Evolutionary conservation across 2,113 vertebrate genomes (phyloP), one percentile per base, ranked within the genome.

Genomic region (Pomatostomus ruficeps): DNA sequence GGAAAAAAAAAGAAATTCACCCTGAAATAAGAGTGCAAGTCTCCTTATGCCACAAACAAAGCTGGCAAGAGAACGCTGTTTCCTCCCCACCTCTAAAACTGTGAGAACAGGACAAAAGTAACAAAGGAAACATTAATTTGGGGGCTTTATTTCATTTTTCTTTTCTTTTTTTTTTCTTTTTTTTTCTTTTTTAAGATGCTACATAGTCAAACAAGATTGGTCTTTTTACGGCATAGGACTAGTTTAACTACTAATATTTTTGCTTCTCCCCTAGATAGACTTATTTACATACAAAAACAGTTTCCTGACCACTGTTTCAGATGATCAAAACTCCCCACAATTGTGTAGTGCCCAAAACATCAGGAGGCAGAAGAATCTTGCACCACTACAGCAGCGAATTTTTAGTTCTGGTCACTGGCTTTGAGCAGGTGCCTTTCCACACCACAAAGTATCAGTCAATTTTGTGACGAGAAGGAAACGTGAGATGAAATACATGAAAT

Each of bases 181-280:
- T 97, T 96, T 97, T 68, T 35, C 97, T 98, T 98, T 98, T 98
- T 98, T 98, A 98, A 98, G 99, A 99, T 99, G 98, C 99, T 99
- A 99, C 99, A 99, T 98, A 99, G 98, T 98, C 98, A 98, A 99
- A 99, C 99, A 98, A 98, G 98, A 98, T 98, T 98, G 98, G 98
- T 98, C 98, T 98, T 98, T 98, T 98, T 97, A 98, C 63, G 98
- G 98, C 98, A 98, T 98, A 98, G 98, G 96, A 98, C 98, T 98
- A 98, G 91, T 98, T 98, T 96, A 98, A 98, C 98, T 98, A 98
- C 97, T 97, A 94, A 97, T 98, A 97, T 95, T 97, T 96, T 95
- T 97, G 97, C 95, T 95, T 88, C 38, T 93, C 98, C 93, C 95
- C 96, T 95, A 95, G 97, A 98, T 97, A 98, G 97, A 97, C 96